Evolutionary conservation across 2,888 invertebrate species (phyloP).

Genomic region (Heliconius sara): DNA sequence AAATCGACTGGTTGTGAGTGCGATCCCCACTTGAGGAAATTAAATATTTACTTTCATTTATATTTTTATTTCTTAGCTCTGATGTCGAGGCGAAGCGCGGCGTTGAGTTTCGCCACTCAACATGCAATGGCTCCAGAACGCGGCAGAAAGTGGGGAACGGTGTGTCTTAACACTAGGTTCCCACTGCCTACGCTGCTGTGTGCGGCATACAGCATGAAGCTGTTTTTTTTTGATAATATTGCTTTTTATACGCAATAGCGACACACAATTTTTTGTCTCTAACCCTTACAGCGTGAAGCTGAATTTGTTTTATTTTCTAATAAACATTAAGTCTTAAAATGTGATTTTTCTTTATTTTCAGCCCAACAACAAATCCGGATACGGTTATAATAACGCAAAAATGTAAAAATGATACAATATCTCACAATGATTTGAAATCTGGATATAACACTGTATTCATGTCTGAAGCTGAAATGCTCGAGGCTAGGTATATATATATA

Average conservation of each 20-base stretch:
- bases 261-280: too few relatives aligned
- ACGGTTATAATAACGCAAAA: constrained; percentile 53
- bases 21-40: too few relatives aligned
- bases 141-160: neutral
- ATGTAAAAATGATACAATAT: constrained; percentile 47
- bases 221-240: too few relatives aligned
- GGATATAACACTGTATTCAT: constrained; percentile 66
- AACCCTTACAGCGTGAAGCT: neutral
- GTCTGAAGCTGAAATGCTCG: constrained; percentile 67
- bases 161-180: neutral
- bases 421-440: constrained; percentile 50
- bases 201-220: neutral
- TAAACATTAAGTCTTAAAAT: neutral
- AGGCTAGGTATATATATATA: constrained; percentile 51
- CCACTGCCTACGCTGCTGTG: neutral
- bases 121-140: too few relatives aligned
- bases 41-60: too few relatives aligned
- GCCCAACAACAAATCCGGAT: constrained; percentile 51
- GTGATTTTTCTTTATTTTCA: constrained; percentile 10
- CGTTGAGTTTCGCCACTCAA: too few relatives aligned
- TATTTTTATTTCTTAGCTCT: too few relatives aligned
- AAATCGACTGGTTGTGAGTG: too few relatives aligned
- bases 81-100: too few relatives aligned
- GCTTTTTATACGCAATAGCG: too few relatives aligned
- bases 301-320: neutral